These are phyloP conservation scores for Nebria salina DNA, from an alignment of 2,888 invertebrate genomes.

Conservation along the genomic window DNA sequence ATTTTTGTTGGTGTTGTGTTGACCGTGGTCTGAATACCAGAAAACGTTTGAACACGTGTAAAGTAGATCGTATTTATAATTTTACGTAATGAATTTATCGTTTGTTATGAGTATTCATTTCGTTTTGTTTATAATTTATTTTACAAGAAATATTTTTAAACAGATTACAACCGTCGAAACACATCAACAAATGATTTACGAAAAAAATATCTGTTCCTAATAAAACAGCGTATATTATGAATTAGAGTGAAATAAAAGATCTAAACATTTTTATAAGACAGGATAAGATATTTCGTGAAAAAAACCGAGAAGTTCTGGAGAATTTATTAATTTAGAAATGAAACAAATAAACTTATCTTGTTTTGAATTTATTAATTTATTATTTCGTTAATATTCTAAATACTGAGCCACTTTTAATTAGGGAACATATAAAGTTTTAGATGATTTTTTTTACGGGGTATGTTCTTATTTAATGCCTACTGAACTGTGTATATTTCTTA, in stretches of 20 bases:
- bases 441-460: no score
- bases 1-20: not conserved
- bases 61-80: conserved; percentile 33
- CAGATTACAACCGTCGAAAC: conserved; percentile 37
- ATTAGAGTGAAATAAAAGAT: not conserved
- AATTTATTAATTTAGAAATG: no score
- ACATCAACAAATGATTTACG: conserved; percentile 19
- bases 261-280: not conserved
- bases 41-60: conserved; percentile 27
- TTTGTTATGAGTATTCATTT: conserved; percentile 36
- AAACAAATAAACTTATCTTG: no score
- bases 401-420: no score
- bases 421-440: no score
- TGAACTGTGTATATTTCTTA: not conserved
- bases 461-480: no score
- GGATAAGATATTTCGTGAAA: not conserved
- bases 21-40: conserved; percentile 41
- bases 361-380: no score
- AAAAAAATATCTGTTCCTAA: not conserved
- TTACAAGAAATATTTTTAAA: conserved; percentile 39
- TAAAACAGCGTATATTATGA: not conserved
- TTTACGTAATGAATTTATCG: conserved; percentile 37
- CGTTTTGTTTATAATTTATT: conserved; percentile 26
- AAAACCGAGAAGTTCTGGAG: not conserved
- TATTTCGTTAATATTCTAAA: no score